A percentile compares a stretch with the other conserved stretches of the same genome.
phyloP scores from a whole-genome alignment of 92 coral and sea anemone species.

The Diadumene lineata region DNA sequence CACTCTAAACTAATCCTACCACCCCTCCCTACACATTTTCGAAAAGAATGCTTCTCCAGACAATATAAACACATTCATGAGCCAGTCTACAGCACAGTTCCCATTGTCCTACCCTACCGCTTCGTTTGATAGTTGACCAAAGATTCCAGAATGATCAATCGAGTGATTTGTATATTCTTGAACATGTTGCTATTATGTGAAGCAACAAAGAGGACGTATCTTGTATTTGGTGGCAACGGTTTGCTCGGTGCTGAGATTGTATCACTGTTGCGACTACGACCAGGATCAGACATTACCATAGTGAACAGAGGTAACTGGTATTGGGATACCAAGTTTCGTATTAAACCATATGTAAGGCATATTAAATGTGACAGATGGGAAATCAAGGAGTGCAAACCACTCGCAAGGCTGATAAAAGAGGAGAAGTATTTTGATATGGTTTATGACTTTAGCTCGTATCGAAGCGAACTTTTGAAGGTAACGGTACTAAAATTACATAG shows the following conservation, averaged over 20 bases:
- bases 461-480: slow-evolving; percentile 64
- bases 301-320: slow-evolving; percentile 80
- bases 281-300: slow-evolving; percentile 52
- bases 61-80: too few relatives aligned
- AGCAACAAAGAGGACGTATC: slow-evolving; percentile 31
- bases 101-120: too few relatives aligned
- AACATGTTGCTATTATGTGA: not conserved
- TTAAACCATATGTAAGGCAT: slow-evolving; percentile 68
- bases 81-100: too few relatives aligned
- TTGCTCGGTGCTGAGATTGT: slow-evolving; percentile 74
- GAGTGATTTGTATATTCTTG: not conserved
- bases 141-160: not conserved
- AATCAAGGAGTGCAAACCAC: slow-evolving; percentile 49
- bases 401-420: slow-evolving; percentile 43
- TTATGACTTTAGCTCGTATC: slow-evolving; percentile 72
- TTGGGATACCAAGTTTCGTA: slow-evolving; percentile 69
- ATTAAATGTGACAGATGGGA: slow-evolving; percentile 61
- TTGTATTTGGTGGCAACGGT: slow-evolving; percentile 86
- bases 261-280: slow-evolving; percentile 38
- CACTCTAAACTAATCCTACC: too few relatives aligned
- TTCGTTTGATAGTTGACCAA: not conserved
- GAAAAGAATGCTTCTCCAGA: too few relatives aligned
- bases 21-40: too few relatives aligned
- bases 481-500: not conserved
- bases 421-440: slow-evolving; percentile 65